phyloP scores from a whole-genome alignment of 2,888 invertebrate species.

The Lordiphosa andalusiaca region DNA sequence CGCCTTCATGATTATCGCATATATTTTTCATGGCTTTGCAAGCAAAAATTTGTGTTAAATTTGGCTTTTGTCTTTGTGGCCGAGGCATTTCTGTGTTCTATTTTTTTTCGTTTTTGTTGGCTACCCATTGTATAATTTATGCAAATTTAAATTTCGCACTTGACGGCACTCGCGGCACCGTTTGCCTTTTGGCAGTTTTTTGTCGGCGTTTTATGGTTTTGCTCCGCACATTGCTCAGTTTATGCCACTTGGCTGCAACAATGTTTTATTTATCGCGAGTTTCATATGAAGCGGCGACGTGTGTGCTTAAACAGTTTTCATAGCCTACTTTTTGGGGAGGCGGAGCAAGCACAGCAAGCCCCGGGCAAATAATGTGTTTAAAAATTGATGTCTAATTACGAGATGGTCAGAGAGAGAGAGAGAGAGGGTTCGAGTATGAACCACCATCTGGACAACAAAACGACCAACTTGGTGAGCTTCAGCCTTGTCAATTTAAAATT shows the following conservation, averaged over 20 bases:
- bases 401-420: too few species aligned
- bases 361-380: too few species aligned
- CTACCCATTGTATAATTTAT: conserved; percentile 59
- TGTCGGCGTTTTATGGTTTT: conserved; percentile 47
- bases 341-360: too few species aligned
- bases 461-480: too few species aligned
- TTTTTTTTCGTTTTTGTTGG: conserved; percentile 12
- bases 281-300: too few species aligned
- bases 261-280: conserved; percentile 28
- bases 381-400: too few species aligned
- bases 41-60: conserved; percentile 38
- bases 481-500: too few species aligned
- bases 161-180: conserved; percentile 62
- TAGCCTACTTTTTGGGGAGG: too few species aligned
- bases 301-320: too few species aligned
- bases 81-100: conserved; percentile 11
- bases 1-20: conserved; percentile 48
- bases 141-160: conserved; percentile 69
- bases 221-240: conserved; percentile 48
- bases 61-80: conserved; percentile 30
- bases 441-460: too few species aligned
- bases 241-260: conserved; percentile 42
- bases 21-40: conserved; percentile 53
- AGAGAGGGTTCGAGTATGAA: too few species aligned
- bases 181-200: conserved; percentile 31